These are phyloP conservation scores for Pomatostomus ruficeps DNA, from an alignment of 2,113 vertebrate species.

Conservation along the genomic window DNA sequence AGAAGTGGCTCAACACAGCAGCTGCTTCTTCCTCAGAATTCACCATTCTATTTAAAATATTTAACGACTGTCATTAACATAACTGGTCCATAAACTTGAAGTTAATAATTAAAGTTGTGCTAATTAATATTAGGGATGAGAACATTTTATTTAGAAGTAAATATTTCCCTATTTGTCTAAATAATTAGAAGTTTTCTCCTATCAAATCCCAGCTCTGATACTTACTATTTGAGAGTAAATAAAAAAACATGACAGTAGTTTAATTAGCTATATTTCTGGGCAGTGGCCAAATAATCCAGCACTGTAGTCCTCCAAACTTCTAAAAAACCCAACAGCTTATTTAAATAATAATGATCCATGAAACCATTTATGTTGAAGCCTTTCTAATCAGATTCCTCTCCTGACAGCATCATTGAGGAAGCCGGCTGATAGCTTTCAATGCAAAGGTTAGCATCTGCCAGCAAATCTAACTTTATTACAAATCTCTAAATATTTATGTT, in stretches of 20 bases:
- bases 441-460: not conserved
- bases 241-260: not conserved
- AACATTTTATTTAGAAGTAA: not conserved
- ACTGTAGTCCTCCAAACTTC: not conserved
- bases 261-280: not conserved
- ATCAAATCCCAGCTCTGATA: not conserved
- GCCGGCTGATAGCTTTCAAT: not conserved
- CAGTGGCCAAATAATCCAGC: not conserved
- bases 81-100: not conserved
- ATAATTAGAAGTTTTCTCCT: not conserved
- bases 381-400: not conserved
- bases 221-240: not conserved
- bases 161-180: not conserved
- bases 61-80: not conserved
- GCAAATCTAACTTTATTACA: not conserved
- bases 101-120: not conserved
- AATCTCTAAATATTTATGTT: constrained; percentile 3
- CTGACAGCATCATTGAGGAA: not conserved
- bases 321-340: not conserved
- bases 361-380: not conserved
- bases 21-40: constrained; percentile 1
- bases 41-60: constrained; percentile 48
- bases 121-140: not conserved
- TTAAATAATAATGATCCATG: not conserved
- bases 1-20: not conserved